Percentiles rank a stretch among this genome's conserved stretches.
Conservation (phyloP, 2,113 vertebrate species). For the Corynorhinus townsendii region DNA sequence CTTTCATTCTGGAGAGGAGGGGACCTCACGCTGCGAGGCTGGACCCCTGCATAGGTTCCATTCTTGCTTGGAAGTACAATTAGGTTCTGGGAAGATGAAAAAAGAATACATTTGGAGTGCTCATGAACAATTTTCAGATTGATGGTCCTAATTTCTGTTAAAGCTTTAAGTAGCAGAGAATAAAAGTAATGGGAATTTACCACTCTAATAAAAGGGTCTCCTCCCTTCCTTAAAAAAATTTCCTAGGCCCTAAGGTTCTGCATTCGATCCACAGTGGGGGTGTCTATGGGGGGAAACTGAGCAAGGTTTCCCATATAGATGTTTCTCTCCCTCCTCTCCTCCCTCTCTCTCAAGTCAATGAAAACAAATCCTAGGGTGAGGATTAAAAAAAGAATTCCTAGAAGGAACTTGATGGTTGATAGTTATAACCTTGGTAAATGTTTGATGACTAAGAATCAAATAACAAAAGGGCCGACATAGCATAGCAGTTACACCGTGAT, state of each 20-base stretch:
- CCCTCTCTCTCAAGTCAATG: too few species aligned
- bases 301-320: too few species aligned
- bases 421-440: neutral
- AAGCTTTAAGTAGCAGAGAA: neutral
- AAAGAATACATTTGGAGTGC: neutral
- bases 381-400: neutral
- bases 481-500: neutral
- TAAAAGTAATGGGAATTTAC: neutral
- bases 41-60: neutral
- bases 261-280: too few species aligned
- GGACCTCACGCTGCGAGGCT: neutral
- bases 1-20: neutral
- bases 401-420: neutral
- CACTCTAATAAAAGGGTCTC: neutral
- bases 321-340: too few species aligned
- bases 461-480: neutral
- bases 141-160: neutral
- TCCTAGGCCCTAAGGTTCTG: neutral
- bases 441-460: neutral
- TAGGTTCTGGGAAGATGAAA: neutral
- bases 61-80: neutral
- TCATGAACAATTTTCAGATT: neutral
- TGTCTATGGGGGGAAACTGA: too few species aligned
- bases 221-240: neutral
- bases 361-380: too few species aligned